phyloP scores from a whole-genome alignment of 2,797 vertebrate species.

The Eulemur coronatus region DNA sequence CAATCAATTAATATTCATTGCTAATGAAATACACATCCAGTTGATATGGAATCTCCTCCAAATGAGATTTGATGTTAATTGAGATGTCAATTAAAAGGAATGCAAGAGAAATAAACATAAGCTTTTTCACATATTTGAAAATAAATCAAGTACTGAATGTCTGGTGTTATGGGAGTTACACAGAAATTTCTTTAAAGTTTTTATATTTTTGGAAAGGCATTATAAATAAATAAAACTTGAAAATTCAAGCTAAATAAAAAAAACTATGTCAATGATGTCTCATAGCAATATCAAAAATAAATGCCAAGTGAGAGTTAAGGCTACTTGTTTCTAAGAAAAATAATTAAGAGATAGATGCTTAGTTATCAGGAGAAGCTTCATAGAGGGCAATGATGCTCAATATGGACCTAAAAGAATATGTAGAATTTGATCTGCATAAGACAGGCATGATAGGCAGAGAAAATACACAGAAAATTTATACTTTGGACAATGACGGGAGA shows the following conservation, averaged over 20 bases:
- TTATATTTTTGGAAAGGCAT: not conserved
- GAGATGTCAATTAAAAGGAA: not conserved
- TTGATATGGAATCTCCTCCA: not conserved
- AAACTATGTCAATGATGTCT: not conserved
- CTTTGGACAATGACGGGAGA: not conserved
- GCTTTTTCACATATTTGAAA: not conserved
- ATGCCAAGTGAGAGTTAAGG: not conserved
- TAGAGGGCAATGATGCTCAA: not conserved
- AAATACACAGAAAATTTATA: not conserved
- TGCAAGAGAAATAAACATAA: not conserved
- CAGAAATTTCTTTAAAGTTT: not conserved
- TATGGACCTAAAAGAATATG: not conserved
- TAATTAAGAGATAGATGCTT: not conserved
- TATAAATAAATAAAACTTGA: not conserved
- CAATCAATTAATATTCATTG: not conserved
- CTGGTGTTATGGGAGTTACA: not conserved
- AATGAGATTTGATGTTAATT: not conserved
- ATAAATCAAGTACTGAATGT: not conserved
- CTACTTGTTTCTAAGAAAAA: not conserved
- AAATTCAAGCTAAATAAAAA: not conserved
- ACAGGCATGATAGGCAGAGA: not conserved
- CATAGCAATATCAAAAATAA: not conserved
- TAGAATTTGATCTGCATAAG: not conserved
- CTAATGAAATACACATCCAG: not conserved
- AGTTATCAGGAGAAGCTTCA: not conserved